Percentiles rank a stretch among this genome's conserved stretches.
Evolutionary conservation across 1,140 invertebrate species (phyloP).

Genomic region (Limonius californicus): DNA sequence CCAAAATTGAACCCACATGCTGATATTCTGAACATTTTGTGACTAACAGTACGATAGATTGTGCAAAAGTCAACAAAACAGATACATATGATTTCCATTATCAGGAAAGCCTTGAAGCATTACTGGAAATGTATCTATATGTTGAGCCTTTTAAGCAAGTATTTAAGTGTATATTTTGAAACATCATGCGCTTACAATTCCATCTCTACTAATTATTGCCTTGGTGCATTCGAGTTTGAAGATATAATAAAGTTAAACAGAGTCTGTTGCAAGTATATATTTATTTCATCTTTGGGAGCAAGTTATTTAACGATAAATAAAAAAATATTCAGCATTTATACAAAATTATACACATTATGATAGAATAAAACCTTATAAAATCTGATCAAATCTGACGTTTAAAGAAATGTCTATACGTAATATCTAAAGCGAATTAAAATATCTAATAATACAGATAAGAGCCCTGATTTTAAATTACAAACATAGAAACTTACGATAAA

Average conservation of each 20-base stretch:
- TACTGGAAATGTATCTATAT: too few species aligned
- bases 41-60: too few species aligned
- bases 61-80: too few species aligned
- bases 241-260: too few species aligned
- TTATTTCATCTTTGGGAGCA: background rate
- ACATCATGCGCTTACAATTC: background rate
- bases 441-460: background rate
- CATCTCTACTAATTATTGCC: too few species aligned
- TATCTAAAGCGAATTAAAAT: background rate
- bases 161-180: background rate
- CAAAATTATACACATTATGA: background rate
- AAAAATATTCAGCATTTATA: background rate
- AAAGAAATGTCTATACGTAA: background rate
- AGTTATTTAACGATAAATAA: background rate
- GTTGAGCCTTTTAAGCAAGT: too few species aligned
- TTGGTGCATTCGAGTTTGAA: too few species aligned
- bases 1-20: too few species aligned
- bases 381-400: background rate
- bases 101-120: too few species aligned
- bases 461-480: background rate
- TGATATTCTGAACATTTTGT: too few species aligned
- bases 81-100: too few species aligned
- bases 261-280: background rate
- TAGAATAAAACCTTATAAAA: background rate
- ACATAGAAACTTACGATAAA: background rate